Evolutionary conservation across 2,113 vertebrate species (phyloP).

Genomic region (Bubalus kerabau): DNA sequence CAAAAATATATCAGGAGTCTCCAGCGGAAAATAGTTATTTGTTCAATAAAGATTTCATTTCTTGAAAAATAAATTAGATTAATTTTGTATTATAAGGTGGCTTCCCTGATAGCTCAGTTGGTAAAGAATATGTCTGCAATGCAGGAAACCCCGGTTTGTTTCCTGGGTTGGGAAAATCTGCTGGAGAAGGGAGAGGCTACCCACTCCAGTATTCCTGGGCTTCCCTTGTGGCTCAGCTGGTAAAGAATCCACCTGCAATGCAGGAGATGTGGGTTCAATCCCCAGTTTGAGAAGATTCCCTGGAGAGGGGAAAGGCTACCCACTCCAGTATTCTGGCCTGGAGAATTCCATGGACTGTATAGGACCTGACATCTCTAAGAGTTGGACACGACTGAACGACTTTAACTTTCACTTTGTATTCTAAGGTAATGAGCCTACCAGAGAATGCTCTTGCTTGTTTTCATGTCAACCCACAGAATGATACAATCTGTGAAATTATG

Average conservation of each 20-base stretch:
- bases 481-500: conserved; percentile 6
- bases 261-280: not conserved
- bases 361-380: not conserved
- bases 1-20: not conserved
- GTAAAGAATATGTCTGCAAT: not conserved
- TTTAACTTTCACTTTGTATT: not conserved
- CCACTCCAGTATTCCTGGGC: not conserved
- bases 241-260: not conserved
- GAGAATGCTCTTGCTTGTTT: not conserved
- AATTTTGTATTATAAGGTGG: not conserved
- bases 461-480: not conserved
- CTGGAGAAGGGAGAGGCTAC: not conserved
- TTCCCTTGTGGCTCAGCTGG: not conserved
- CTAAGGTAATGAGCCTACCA: not conserved
- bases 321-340: not conserved
- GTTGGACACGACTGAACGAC: not conserved
- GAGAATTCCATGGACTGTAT: not conserved
- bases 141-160: not conserved
- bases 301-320: not conserved
- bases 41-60: conserved; percentile 5
- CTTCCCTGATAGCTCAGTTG: not conserved
- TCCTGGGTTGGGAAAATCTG: not conserved
- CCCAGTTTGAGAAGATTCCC: not conserved
- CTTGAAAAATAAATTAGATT: not conserved
- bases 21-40: conserved; percentile 15